phyloP scores from a whole-genome alignment of 2,797 vertebrate species.

The Dendrocincla tyrannina region DNA sequence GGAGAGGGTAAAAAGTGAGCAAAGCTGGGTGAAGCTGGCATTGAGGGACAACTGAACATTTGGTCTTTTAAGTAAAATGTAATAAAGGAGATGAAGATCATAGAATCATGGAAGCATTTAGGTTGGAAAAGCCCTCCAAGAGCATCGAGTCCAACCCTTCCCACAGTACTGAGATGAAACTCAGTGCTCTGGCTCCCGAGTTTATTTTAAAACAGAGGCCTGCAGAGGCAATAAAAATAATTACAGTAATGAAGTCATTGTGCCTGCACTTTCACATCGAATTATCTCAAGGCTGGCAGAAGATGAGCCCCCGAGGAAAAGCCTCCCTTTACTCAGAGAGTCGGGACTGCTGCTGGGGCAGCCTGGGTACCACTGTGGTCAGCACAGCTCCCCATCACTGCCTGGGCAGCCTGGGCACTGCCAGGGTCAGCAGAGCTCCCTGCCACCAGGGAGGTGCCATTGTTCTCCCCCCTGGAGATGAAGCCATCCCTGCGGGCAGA shows the following conservation, averaged over 20 bases:
- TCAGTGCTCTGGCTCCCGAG: not conserved
- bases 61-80: accelerated
- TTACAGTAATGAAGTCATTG: not conserved
- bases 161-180: not conserved
- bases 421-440: not conserved
- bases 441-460: not conserved
- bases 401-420: not conserved
- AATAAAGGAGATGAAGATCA: not conserved
- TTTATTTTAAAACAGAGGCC: not conserved
- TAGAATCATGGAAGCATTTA: accelerated
- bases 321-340: not conserved
- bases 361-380: not conserved
- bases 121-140: not conserved
- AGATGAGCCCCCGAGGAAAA: not conserved
- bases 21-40: not conserved
- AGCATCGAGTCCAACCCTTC: not conserved
- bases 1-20: not conserved
- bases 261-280: not conserved
- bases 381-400: accelerated
- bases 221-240: not conserved
- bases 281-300: not conserved
- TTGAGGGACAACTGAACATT: accelerated
- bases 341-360: not conserved
- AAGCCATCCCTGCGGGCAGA: not conserved
- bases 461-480: not conserved